Percentiles rank a stretch among this genome's conserved stretches.
Conservation (phyloP, 2,113 vertebrate genomes). For the Cervus canadensis region DNA sequence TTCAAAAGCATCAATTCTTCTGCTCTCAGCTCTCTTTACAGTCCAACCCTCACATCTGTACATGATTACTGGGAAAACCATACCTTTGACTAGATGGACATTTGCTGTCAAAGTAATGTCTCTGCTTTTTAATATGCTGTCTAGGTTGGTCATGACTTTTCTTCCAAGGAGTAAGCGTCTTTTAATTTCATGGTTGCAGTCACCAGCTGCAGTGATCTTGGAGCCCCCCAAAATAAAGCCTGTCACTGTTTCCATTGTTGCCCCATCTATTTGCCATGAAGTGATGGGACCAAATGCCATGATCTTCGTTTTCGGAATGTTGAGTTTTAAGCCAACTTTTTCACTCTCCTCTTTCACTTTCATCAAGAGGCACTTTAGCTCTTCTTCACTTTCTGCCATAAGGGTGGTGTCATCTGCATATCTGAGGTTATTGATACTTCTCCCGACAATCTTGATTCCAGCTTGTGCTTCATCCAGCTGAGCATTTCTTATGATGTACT, state of each 20-base stretch:
- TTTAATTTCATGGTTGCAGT: background rate
- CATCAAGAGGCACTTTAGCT: background rate
- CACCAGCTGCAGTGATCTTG: background rate
- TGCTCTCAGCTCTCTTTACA: rapidly evolving
- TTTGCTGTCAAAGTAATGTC: background rate
- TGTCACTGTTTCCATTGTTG: background rate
- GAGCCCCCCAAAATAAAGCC: background rate
- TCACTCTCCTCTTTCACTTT: background rate
- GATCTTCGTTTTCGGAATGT: background rate
- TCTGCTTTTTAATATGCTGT: background rate
- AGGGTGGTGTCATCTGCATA: background rate
- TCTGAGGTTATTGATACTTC: background rate
- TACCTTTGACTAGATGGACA: background rate
- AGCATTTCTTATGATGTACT: background rate
- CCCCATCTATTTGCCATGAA: background rate
- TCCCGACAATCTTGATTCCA: background rate
- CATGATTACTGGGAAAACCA: background rate
- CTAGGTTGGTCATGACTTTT: background rate
- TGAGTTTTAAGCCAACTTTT: background rate
- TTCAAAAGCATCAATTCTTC: background rate
- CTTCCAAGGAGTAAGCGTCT: background rate
- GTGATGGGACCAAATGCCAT: background rate
- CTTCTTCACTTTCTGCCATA: background rate
- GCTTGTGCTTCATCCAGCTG: background rate
- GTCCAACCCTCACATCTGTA: background rate